Evolutionary conservation across 2,113 vertebrate species (phyloP).

Genomic region (Petaurus breviceps): DNA sequence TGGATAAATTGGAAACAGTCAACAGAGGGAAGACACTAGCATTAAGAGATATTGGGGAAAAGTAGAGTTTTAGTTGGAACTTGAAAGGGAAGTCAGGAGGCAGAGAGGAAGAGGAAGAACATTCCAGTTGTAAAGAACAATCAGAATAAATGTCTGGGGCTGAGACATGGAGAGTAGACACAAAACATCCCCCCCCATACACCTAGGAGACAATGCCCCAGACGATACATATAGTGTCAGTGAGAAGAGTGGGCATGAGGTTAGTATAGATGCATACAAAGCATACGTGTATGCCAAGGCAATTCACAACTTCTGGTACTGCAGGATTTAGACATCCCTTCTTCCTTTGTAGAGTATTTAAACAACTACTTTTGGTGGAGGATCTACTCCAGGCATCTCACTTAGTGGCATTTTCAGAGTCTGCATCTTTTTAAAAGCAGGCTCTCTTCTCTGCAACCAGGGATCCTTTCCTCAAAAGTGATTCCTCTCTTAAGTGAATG

Average conservation of each 20-base stretch:
- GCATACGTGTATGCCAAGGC: background rate
- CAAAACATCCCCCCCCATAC: background rate
- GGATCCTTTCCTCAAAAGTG: background rate
- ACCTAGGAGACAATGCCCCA: background rate
- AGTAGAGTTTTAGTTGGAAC: too few relatives aligned
- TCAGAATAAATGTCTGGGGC: background rate
- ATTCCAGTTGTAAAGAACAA: background rate
- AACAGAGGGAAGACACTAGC: background rate
- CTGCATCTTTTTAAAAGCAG: background rate
- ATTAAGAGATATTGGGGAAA: background rate
- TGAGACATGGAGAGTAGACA: background rate
- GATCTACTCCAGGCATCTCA: background rate
- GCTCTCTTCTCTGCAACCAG: background rate
- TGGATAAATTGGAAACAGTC: background rate
- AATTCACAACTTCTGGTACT: background rate
- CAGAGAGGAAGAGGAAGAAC: background rate
- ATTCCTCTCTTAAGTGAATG: background rate
- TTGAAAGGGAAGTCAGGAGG: background rate
- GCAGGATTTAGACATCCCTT: background rate
- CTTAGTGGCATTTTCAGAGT: background rate
- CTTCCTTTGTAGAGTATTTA: background rate
- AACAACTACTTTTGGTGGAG: background rate
- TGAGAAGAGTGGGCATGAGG: background rate
- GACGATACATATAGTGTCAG: background rate
- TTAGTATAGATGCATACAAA: background rate